Percentiles rank a stretch among this genome's conserved stretches.
phyloP scores from a whole-genome alignment of 2,888 invertebrate genomes.

The Alitta virens region DNA sequence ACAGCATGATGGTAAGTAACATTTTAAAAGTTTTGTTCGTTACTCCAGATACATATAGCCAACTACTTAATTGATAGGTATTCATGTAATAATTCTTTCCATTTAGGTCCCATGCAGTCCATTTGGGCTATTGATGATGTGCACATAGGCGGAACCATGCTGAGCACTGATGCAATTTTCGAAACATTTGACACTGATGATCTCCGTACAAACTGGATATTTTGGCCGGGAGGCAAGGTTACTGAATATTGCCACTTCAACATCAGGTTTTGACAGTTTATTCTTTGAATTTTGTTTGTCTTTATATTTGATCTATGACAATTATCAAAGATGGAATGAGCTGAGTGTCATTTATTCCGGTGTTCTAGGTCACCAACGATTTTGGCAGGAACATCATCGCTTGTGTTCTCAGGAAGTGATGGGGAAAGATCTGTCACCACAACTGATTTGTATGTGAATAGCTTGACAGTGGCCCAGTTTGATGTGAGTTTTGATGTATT shows the following conservation, averaged over 20 bases:
- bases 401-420: constrained; percentile 48
- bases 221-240: constrained; percentile 54
- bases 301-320: no score
- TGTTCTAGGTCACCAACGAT: constrained; percentile 36
- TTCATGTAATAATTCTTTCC: not conserved
- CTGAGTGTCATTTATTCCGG: not conserved
- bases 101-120: constrained; percentile 46
- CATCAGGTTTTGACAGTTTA: constrained; percentile 38
- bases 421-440: constrained; percentile 55
- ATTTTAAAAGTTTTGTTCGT: not conserved
- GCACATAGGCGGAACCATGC: constrained; percentile 51
- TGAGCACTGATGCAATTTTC: constrained; percentile 47
- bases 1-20: constrained; percentile 43
- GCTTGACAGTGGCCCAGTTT: constrained; percentile 57
- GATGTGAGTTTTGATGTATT: constrained; percentile 54
- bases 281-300: no score
- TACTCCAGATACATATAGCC: no score
- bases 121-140: constrained; percentile 58
- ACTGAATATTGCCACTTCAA: constrained; percentile 47
- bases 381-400: constrained; percentile 38
- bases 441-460: constrained; percentile 52
- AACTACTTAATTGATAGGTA: no score
- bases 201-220: constrained; percentile 51
- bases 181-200: constrained; percentile 47
- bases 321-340: not conserved